A percentile compares a stretch with the other conserved stretches of the same genome.
Conservation (phyloP, 2,113 vertebrate genomes). For the Leiothrix lutea region DNA sequence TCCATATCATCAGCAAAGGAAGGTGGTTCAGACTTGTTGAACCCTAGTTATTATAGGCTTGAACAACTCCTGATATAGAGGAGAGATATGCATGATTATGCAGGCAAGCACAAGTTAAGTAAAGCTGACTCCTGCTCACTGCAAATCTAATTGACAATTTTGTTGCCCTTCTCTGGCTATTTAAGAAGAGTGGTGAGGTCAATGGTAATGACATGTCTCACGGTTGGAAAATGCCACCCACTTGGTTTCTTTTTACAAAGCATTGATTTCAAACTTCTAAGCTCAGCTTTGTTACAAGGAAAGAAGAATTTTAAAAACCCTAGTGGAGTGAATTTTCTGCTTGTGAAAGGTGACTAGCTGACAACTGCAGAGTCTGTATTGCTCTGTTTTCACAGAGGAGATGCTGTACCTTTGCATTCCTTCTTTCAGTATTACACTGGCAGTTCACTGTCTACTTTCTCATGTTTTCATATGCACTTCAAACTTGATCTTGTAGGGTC, state of each 20-base stretch:
- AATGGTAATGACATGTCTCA: slow-evolving; percentile 72
- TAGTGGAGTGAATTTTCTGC: neutral
- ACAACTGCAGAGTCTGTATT: neutral
- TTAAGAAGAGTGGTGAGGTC: slow-evolving; percentile 79
- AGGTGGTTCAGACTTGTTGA: slow-evolving; percentile 75
- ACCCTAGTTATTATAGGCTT: slow-evolving; percentile 72
- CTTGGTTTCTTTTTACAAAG: slow-evolving; percentile 68
- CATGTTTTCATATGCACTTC: neutral
- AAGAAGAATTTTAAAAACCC: neutral
- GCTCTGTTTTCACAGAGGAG: neutral
- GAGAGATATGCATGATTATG: slow-evolving; percentile 73
- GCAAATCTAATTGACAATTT: slow-evolving; percentile 80
- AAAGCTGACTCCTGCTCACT: slow-evolving; percentile 59
- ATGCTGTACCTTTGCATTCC: neutral
- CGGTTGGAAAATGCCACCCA: slow-evolving; percentile 67
- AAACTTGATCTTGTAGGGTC: neutral
- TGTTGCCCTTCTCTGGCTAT: slow-evolving; percentile 78
- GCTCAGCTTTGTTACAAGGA: slow-evolving; percentile 62
- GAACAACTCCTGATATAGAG: slow-evolving; percentile 66
- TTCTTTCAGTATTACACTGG: neutral
- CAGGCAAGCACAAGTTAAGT: slow-evolving; percentile 67
- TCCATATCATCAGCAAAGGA: slow-evolving; percentile 66
- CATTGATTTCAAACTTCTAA: slow-evolving; percentile 68
- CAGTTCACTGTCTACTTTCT: neutral
- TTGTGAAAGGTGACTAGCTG: slow-evolving; percentile 15